Evolutionary conservation across 1,140 invertebrate species (phyloP).

Genomic region (Papilio polyxenes): DNA sequence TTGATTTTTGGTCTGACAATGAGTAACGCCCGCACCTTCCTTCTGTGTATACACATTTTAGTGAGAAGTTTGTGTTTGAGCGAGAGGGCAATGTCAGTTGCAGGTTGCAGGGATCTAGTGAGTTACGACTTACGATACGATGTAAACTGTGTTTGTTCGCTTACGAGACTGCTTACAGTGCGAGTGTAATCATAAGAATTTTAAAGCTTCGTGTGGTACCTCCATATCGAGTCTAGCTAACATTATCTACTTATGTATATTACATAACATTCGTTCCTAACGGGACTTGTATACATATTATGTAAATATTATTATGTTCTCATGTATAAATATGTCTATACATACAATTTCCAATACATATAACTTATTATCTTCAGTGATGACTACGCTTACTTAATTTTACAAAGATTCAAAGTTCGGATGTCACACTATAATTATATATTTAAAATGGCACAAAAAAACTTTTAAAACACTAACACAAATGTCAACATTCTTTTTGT

Average conservation of each 20-base stretch:
- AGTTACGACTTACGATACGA: slow-evolving; percentile 43
- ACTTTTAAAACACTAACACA: slow-evolving; percentile 80
- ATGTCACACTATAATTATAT: slow-evolving; percentile 78
- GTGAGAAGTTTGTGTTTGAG: slow-evolving; percentile 24
- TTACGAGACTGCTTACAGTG: slow-evolving; percentile 75
- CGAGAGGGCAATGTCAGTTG: neutral
- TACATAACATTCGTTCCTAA: slow-evolving; percentile 80
- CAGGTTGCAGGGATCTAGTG: slow-evolving; percentile 44
- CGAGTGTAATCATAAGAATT: slow-evolving; percentile 80
- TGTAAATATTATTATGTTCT: slow-evolving; percentile 78
- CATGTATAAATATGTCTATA: slow-evolving; percentile 79
- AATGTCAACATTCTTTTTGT: slow-evolving; percentile 73
- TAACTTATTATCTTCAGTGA: slow-evolving; percentile 76
- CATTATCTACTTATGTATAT: slow-evolving; percentile 72
- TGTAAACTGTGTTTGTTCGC: slow-evolving; percentile 63
- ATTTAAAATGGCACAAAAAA: slow-evolving; percentile 81
- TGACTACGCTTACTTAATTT: slow-evolving; percentile 75
- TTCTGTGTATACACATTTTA: slow-evolving; percentile 38
- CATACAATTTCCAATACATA: slow-evolving; percentile 76
- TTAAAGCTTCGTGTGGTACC: slow-evolving; percentile 80
- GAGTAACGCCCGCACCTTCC: slow-evolving; percentile 53
- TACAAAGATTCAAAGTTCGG: slow-evolving; percentile 79
- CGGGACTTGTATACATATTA: slow-evolving; percentile 80
- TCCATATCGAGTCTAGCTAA: slow-evolving; percentile 75
- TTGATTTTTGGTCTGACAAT: slow-evolving; percentile 68